Percentiles rank a stretch among this genome's conserved stretches.
These are phyloP conservation scores for Acronicta alni DNA, from an alignment of 2,888 invertebrate genomes.

Conservation along the genomic window DNA sequence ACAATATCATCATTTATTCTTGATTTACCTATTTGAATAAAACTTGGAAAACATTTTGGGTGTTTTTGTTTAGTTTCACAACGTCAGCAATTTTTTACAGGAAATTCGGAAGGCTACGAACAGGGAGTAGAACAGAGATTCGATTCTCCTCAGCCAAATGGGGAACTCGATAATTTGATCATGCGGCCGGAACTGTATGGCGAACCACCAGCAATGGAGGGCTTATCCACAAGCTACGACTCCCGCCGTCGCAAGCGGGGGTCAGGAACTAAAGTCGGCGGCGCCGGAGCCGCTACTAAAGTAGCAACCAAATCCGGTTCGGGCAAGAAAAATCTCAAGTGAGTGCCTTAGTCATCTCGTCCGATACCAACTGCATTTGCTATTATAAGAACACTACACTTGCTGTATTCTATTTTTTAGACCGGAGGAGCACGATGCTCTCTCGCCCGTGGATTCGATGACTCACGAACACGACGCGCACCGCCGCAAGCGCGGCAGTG, in stretches of 20 bases:
- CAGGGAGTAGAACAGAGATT: conserved; percentile 80
- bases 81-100: conserved; percentile 63
- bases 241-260: conserved; percentile 82
- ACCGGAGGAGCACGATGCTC: conserved; percentile 74
- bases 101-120: conserved; percentile 82
- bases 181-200: conserved; percentile 90
- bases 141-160: conserved; percentile 77
- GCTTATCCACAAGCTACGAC: conserved; percentile 76
- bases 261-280: conserved; percentile 84
- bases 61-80: not conserved
- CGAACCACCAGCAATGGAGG: conserved; percentile 88
- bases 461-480: conserved; percentile 75
- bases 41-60: not conserved
- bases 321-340: conserved; percentile 86
- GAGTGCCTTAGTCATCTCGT: conserved; percentile 51
- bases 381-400: conserved; percentile 32
- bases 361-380: conserved; percentile 18
- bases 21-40: not conserved
- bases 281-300: conserved; percentile 85
- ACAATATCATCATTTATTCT: too few species aligned
- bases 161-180: conserved; percentile 89
- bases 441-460: conserved; percentile 75
- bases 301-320: conserved; percentile 84
- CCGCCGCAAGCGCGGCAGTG: conserved; percentile 82
- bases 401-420: conserved; percentile 59